Percentiles rank a stretch among this genome's conserved stretches.
These are phyloP conservation scores for Stichodactyla mertensii DNA, from an alignment of 64 coral and sea anemone species.

Conservation along the genomic window DNA sequence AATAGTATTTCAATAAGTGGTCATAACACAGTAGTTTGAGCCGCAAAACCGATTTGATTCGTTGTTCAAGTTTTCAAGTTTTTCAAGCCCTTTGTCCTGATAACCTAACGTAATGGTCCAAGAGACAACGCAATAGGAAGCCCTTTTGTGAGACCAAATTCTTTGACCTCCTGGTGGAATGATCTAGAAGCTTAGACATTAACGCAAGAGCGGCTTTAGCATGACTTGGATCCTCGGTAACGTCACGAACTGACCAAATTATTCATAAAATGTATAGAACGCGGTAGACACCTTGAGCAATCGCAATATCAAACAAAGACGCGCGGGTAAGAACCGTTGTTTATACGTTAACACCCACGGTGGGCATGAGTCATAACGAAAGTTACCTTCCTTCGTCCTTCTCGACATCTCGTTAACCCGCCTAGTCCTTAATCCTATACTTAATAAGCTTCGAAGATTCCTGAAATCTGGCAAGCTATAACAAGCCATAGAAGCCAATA, in stretches of 20 bases:
- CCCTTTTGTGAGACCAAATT: not conserved
- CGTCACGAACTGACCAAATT: not conserved
- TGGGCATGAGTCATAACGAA: not conserved
- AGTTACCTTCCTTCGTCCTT: not conserved
- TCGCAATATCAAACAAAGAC: not conserved
- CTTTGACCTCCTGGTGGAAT: not conserved
- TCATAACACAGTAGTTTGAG: no score
- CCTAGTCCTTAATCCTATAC: not conserved
- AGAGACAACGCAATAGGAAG: not conserved
- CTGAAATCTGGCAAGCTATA: not conserved
- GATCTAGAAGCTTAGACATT: not conserved
- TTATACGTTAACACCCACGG: not conserved
- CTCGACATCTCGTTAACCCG: no score
- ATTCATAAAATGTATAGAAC: not conserved
- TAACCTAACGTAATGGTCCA: not conserved
- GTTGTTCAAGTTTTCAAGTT: no score
- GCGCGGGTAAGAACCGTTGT: not conserved
- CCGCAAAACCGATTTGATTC: no score
- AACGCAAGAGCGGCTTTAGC: not conserved
- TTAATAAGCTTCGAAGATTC: not conserved
- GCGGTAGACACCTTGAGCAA: not conserved
- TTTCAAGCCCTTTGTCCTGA: no score
- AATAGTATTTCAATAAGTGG: no score
- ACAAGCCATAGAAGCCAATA: no score
- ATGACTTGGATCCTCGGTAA: not conserved